Base-by-base conservation (phyloP, 2,113 vertebrate species). In the Podarcis cretensis region DNA sequence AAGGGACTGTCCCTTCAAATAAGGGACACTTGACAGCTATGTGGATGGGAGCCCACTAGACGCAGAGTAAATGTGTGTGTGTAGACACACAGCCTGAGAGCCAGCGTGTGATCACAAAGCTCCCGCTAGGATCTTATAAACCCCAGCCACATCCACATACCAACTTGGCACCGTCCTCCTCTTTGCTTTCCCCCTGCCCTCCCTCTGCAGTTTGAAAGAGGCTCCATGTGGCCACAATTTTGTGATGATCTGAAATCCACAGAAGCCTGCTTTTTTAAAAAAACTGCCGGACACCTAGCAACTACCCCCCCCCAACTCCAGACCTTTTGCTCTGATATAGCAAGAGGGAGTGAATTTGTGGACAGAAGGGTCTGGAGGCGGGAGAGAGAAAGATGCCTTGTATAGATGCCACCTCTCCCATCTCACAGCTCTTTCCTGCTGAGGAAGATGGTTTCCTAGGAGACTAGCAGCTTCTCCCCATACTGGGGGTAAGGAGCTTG, bases 391-490 rank as follows among this genome's bases (percentile, higher is more conserved):
- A 63, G 84, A 77, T 69, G 81, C 43, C 74, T 89, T 57, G 73
- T 78, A 78, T 37, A 78, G 81, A 69, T 69, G 81, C 81, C 81
- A 84, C 63, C 73, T 77, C 74, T 89, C 73, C 40, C 69, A 57
- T 82, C 84, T 82, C 63, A 9, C 13, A 18, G 40, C 21, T 73
- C n/a, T 21, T 73, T 87, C 74, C 84, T 79, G 85, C 89, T 71
- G 81, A 69, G 85, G 63, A 79, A 87, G 80, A 40, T 83, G 80
- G 89, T 90, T 90, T 90, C 89, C 89, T 83, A 90, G 89, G 89
- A 87, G 85, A 90, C 85, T 63, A 63, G 35, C 65, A 43, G 80
- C 89, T 87, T 74, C 48, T 54, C 73, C 73, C 85, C 21, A 73
- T 68, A 71, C 71, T 54, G 32, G 69, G 48, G 73, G 40, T 68